Conservation (phyloP, 1,140 invertebrate species). For the Rhopalosiphum maidis region DNA sequence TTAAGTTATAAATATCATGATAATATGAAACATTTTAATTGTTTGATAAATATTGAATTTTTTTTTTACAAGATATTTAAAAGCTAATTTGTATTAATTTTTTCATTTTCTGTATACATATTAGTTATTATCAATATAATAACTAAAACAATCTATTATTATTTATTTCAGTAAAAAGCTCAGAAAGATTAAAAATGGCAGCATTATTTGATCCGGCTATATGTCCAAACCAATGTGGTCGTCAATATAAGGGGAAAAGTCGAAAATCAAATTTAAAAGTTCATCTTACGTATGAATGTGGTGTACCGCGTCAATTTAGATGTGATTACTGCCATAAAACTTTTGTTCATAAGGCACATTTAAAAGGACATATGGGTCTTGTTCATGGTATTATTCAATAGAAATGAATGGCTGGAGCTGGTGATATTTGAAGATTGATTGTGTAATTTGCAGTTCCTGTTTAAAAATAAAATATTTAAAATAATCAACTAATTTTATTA, state of each 20-base stretch:
- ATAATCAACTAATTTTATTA: background rate
- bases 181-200: background rate
- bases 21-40: too few relatives aligned
- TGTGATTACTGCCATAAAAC: slow-evolving; percentile 79
- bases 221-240: slow-evolving; percentile 41
- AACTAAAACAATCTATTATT: background rate
- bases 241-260: slow-evolving; percentile 60
- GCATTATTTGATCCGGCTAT: background rate
- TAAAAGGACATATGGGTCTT: slow-evolving; percentile 59
- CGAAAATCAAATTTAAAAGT: slow-evolving; percentile 62
- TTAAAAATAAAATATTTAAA: background rate
- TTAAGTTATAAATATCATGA: too few relatives aligned
- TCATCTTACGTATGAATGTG: slow-evolving; percentile 64
- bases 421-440: background rate
- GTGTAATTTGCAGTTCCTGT: background rate
- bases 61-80: background rate
- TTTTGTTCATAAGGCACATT: slow-evolving; percentile 72
- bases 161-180: background rate
- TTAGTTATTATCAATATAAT: background rate
- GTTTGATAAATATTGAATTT: too few relatives aligned
- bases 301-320: slow-evolving; percentile 79
- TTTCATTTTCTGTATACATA: background rate
- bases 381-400: slow-evolving; percentile 21
- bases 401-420: background rate
- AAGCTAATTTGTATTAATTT: background rate